Percentiles rank a stretch among this genome's conserved stretches.
phyloP scores from a whole-genome alignment of 2,888 invertebrate species.

The Lutraria lutraria region DNA sequence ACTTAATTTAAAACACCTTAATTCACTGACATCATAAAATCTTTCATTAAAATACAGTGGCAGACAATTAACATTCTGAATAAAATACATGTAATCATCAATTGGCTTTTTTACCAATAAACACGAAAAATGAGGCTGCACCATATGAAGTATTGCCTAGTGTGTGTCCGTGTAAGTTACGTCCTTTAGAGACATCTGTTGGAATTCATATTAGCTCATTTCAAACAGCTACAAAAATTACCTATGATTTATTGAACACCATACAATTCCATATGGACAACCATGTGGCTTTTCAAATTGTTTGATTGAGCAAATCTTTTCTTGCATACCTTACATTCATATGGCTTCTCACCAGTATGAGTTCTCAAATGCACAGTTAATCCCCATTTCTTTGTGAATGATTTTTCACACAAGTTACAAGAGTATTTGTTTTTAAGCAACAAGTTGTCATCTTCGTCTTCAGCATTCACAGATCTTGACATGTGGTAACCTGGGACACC shows the following conservation, averaged over 20 bases:
- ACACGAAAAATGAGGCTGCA: no score
- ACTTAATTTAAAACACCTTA: no score
- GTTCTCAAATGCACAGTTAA: neutral
- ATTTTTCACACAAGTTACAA: neutral
- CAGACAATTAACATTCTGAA: no score
- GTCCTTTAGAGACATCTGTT: no score
- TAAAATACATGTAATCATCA: no score
- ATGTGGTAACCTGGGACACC: neutral
- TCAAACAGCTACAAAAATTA: neutral
- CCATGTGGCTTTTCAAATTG: conserved; percentile 22
- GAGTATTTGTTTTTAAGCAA: neutral
- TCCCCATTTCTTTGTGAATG: neutral
- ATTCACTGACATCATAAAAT: no score
- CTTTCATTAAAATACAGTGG: no score
- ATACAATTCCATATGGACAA: neutral
- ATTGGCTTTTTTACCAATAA: no score
- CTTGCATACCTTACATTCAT: neutral
- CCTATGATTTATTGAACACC: neutral
- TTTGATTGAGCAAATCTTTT: conserved; percentile 23
- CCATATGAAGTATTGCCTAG: no score
- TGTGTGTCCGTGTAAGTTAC: no score
- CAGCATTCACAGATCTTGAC: neutral
- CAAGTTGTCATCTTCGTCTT: neutral
- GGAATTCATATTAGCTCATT: no score
- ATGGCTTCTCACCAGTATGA: neutral